Conservation (phyloP, 2,797 vertebrate species). For the Acestrorhynchus altus region DNA sequence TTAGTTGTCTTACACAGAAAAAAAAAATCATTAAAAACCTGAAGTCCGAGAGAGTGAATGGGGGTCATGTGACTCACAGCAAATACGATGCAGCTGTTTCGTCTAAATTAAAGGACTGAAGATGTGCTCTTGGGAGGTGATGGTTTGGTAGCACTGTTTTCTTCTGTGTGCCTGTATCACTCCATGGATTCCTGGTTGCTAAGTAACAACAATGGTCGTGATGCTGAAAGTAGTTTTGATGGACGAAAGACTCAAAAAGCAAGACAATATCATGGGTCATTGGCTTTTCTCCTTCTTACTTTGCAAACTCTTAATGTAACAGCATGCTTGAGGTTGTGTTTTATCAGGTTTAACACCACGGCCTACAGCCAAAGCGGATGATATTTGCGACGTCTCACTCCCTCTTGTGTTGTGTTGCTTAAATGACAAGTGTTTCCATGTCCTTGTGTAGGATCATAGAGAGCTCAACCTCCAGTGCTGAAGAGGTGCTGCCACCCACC, state of each 20-base stretch:
- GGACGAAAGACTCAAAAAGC: neutral
- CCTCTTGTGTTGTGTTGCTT: neutral
- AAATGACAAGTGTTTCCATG: slow-evolving; percentile 16
- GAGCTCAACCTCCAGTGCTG: slow-evolving; percentile 73
- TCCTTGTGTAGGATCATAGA: slow-evolving; percentile 76
- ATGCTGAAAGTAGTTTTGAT: neutral
- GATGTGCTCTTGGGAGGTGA: too few relatives aligned
- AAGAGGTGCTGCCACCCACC: slow-evolving; percentile 89
- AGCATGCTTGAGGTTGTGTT: neutral
- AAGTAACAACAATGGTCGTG: neutral
- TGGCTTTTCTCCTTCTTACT: neutral
- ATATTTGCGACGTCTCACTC: neutral
- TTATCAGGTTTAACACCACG: too few relatives aligned
- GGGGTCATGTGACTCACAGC: too few relatives aligned
- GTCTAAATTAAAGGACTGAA: too few relatives aligned
- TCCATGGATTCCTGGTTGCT: neutral
- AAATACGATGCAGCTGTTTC: too few relatives aligned
- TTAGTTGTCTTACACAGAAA: too few relatives aligned
- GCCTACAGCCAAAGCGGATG: neutral
- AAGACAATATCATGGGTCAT: neutral
- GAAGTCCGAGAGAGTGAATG: too few relatives aligned
- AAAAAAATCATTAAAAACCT: too few relatives aligned
- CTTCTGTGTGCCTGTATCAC: neutral
- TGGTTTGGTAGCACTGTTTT: too few relatives aligned
- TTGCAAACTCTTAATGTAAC: neutral